A percentile compares a stretch with the other conserved stretches of the same genome.
Conservation (phyloP, 2,888 invertebrate species). For the Caenorhabditis macrosperma region DNA sequence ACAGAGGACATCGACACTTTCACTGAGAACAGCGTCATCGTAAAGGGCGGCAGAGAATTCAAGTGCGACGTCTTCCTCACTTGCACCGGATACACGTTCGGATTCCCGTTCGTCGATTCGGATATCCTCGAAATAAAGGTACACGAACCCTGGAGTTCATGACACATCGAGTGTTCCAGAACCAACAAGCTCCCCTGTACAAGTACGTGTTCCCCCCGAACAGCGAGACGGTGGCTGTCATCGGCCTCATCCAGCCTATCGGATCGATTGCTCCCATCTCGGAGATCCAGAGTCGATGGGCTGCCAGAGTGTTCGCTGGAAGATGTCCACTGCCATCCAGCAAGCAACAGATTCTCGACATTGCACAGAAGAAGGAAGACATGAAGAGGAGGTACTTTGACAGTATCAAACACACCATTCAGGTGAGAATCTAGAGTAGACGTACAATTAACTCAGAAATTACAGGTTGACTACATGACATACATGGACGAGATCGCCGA, state of each 20-base stretch:
- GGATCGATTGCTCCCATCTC: slow-evolving; percentile 82
- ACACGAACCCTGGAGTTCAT: neutral
- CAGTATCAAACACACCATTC: slow-evolving; percentile 76
- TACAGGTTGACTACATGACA: slow-evolving; percentile 72
- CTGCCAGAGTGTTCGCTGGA: slow-evolving; percentile 72
- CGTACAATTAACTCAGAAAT: neutral
- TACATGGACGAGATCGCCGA: slow-evolving; percentile 79
- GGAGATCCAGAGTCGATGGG: slow-evolving; percentile 81
- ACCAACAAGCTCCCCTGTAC: slow-evolving; percentile 81
- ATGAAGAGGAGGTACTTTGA: slow-evolving; percentile 77
- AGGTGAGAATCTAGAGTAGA: no score
- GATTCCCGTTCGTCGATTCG: slow-evolving; percentile 81
- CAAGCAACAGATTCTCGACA: slow-evolving; percentile 66
- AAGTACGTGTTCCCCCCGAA: slow-evolving; percentile 81
- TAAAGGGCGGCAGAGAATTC: slow-evolving; percentile 73
- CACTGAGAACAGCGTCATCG: slow-evolving; percentile 96
- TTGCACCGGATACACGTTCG: slow-evolving; percentile 81
- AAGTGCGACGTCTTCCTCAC: slow-evolving; percentile 80
- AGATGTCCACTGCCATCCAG: slow-evolving; percentile 61
- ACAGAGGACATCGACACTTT: slow-evolving; percentile 98
- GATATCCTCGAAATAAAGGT: slow-evolving; percentile 73
- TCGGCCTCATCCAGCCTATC: slow-evolving; percentile 81
- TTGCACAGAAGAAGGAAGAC: slow-evolving; percentile 65
- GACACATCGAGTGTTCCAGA: slow-evolving; percentile 51
- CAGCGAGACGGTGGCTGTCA: slow-evolving; percentile 79